These are phyloP conservation scores for Leptobrachium leishanense DNA, from an alignment of 2,113 vertebrate species.

Conservation along the genomic window DNA sequence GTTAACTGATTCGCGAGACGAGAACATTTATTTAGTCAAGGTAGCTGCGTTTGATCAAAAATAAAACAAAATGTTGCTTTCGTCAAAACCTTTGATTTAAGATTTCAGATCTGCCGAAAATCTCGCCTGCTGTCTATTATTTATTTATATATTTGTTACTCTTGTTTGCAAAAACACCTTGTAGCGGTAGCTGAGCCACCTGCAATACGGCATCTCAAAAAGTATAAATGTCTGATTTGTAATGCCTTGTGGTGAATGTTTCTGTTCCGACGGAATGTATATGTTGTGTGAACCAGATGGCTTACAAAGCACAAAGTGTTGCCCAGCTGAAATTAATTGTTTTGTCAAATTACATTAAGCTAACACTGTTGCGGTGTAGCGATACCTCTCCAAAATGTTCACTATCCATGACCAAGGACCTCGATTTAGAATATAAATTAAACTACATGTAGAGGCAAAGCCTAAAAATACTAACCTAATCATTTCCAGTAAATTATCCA, in stretches of 20 bases:
- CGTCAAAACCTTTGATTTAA: conserved; percentile 31
- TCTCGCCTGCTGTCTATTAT: neutral
- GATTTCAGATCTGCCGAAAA: conserved; percentile 12
- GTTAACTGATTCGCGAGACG: conserved; percentile 9
- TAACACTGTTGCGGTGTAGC: neutral
- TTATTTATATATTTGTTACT: neutral
- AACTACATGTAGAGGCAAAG: conserved; percentile 17
- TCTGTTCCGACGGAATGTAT: neutral
- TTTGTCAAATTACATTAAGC: conserved; percentile 13
- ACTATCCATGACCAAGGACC: conserved; percentile 10
- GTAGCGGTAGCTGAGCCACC: neutral
- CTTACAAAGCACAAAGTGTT: neutral
- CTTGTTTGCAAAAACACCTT: neutral
- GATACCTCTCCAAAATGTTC: conserved; percentile 19
- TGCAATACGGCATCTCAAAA: neutral
- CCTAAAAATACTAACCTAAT: conserved; percentile 41
- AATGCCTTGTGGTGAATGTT: neutral
- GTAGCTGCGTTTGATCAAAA: conserved; percentile 23
- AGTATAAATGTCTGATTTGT: conserved; percentile 15
- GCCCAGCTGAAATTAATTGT: conserved; percentile 9
- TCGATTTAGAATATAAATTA: conserved; percentile 16
- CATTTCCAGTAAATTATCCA: conserved; percentile 43
- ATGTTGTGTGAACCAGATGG: neutral
- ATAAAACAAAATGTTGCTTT: conserved; percentile 19
- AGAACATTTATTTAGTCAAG: conserved; percentile 24